phyloP scores from a whole-genome alignment of 1,140 invertebrate species.

The Leptinotarsa texana region DNA sequence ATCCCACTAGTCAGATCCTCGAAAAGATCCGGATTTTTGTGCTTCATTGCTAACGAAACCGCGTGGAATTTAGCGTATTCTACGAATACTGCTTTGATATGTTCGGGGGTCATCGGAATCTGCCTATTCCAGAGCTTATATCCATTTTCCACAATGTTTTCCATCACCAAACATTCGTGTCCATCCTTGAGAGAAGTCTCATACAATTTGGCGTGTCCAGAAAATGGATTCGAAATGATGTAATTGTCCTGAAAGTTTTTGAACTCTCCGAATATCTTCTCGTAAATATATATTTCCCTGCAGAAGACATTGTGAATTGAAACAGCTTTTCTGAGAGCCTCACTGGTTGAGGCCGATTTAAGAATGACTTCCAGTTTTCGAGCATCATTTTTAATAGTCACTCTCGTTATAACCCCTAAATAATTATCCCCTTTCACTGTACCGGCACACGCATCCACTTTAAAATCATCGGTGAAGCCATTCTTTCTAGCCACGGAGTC shows the following conservation, averaged over 20 bases:
- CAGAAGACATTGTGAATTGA: constrained; percentile 38
- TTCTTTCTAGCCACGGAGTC: constrained; percentile 9
- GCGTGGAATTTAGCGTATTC: constrained; percentile 63
- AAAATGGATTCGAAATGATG: constrained; percentile 38
- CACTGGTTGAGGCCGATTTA: constrained; percentile 36
- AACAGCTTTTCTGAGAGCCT: constrained; percentile 29
- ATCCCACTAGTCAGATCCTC: constrained; percentile 38
- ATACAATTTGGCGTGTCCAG: constrained; percentile 51
- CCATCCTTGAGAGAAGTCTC: constrained; percentile 48
- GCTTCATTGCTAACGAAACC: constrained; percentile 58
- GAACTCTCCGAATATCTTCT: constrained; percentile 33
- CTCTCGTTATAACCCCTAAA: constrained; percentile 37
- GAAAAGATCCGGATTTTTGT: constrained; percentile 51
- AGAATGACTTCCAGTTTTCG: constrained; percentile 35
- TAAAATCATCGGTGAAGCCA: constrained; percentile 30
- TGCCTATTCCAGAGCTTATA: constrained; percentile 59
- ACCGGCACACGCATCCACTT: constrained; percentile 31
- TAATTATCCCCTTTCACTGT: constrained; percentile 43
- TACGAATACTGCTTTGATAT: constrained; percentile 56
- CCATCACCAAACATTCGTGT: constrained; percentile 51
- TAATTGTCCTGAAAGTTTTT: constrained; percentile 33
- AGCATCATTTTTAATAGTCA: constrained; percentile 28
- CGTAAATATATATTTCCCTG: constrained; percentile 41
- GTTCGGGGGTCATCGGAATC: constrained; percentile 55
- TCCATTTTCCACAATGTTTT: constrained; percentile 39